Base-by-base conservation (phyloP, 2,113 vertebrate genomes). In the Planiliza haematocheilus region DNA sequence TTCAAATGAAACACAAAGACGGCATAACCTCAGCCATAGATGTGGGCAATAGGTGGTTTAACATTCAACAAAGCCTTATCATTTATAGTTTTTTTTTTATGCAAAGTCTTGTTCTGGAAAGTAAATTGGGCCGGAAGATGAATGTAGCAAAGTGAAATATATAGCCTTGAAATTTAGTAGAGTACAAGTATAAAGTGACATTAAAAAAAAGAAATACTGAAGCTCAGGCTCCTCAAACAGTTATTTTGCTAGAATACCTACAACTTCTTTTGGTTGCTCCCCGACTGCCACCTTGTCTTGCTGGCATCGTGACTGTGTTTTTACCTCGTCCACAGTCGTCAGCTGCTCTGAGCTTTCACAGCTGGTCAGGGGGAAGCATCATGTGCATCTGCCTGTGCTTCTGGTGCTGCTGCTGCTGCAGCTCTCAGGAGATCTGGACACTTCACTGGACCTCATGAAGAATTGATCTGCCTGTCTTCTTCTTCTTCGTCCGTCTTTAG, bases 371-470 rank as follows among this genome's bases (percentile, higher is more conserved):
- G 9, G 63, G 49, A 46, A 58, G 68, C 60, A 14, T 83, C 39
- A 39, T 79, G 74, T 66, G 69, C 77, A 53, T 79, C 74, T 67
- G 57, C 70, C 81, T 78, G 34, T 1, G 24, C 81, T n/a, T n/a
- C n/a, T n/a, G n/a, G n/a, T 65, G 55, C 67, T 69, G 75, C 37
- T 1, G 24, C 81, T 65, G 55, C 67, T 69, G 75, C 72, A 70
- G 69, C 60, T 66, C 86, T 79, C 83, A 59, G 58, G 80, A 84
- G 81, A 88, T 67, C 79, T 63, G 0, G 56, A 68, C 75, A 85
- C 81, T 82, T 83, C 77, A 79, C 67, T 72, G 82, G 75, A 82
- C 81, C 79, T 89, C 84, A 89, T 91, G 79, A 91, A 91, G 88
- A 90, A 92, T 86, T 90, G 81, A 90, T 90, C 76, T 39, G 34